phyloP scores from a whole-genome alignment of 2,797 vertebrate species.

The Epinephelus malabaricus region DNA sequence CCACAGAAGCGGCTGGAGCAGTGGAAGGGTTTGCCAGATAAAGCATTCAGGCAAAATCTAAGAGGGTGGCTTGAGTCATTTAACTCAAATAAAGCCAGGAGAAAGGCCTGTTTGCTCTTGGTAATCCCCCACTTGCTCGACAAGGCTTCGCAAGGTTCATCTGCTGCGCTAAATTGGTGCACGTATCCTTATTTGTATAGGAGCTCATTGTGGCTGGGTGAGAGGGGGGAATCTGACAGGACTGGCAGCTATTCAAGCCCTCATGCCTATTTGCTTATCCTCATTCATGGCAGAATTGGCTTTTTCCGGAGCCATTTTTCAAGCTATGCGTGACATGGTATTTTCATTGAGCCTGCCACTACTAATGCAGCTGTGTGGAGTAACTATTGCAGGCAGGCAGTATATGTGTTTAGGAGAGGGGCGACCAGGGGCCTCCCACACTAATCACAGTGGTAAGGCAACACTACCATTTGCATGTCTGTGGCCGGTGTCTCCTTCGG shows the following conservation, averaged over 20 bases:
- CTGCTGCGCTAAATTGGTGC: conserved; percentile 83
- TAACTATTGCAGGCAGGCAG: conserved; percentile 64
- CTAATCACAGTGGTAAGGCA: conserved; percentile 67
- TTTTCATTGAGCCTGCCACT: conserved; percentile 79
- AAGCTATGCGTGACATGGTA: conserved; percentile 77
- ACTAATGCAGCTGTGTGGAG: conserved; percentile 74
- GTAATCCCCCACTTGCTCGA: conserved; percentile 83
- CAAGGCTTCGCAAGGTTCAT: conserved; percentile 83
- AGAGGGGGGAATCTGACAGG: conserved; percentile 71
- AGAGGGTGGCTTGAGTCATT: conserved; percentile 81
- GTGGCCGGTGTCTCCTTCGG: conserved; percentile 57
- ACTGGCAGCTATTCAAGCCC: conserved; percentile 83
- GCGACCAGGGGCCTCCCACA: conserved; percentile 54
- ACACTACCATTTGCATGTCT: conserved; percentile 76
- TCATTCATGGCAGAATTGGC: conserved; percentile 83
- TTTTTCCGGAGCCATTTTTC: conserved; percentile 82
- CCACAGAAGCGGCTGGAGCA: conserved; percentile 53
- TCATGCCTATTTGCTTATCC: conserved; percentile 86
- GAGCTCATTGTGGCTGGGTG: conserved; percentile 81
- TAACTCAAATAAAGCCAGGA: conserved; percentile 81
- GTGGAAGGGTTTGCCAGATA: conserved; percentile 66
- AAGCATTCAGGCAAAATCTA: conserved; percentile 79
- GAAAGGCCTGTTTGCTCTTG: conserved; percentile 83
- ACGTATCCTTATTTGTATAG: conserved; percentile 84
- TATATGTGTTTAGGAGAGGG: conserved; percentile 54